These are phyloP conservation scores for Yponomeuta evonymella DNA, from an alignment of 2,888 invertebrate genomes.

Conservation along the genomic window DNA sequence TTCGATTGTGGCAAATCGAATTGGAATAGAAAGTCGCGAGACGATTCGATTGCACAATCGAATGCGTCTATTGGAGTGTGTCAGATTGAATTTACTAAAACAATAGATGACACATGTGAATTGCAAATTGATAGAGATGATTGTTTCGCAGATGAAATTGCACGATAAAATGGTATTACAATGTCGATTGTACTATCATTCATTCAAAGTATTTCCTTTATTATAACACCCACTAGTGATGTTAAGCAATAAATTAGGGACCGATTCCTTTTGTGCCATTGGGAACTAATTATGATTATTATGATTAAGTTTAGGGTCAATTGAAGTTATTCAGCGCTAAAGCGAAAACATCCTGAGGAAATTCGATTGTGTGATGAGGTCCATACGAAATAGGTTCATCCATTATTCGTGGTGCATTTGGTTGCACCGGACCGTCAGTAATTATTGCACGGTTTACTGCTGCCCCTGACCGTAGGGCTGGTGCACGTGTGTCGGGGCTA, in stretches of 20 bases:
- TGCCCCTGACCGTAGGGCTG: neutral
- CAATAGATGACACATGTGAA: conserved; percentile 9
- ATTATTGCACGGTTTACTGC: neutral
- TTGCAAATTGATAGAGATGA: neutral
- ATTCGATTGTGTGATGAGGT: no score
- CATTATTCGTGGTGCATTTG: neutral
- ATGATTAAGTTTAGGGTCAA: no score
- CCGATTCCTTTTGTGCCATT: no score
- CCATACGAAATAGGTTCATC: neutral
- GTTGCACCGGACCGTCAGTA: neutral
- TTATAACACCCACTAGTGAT: neutral
- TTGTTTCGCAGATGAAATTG: conserved; percentile 1
- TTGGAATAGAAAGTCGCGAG: neutral
- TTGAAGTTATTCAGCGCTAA: no score
- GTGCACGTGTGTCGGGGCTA: neutral
- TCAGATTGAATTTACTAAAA: conserved; percentile 9
- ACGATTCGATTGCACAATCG: conserved; percentile 2
- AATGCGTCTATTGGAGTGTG: conserved; percentile 11
- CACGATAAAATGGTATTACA: neutral
- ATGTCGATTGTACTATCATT: neutral
- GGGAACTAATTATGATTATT: no score
- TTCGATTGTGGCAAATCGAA: neutral
- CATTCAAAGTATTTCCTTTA: neutral
- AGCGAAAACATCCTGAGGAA: no score
- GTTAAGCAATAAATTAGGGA: neutral